A percentile compares a stretch with the other conserved stretches of the same genome.
These are phyloP conservation scores for Pristionchus fissidentatus DNA, from an alignment of 2,888 invertebrate genomes.

Conservation along the genomic window DNA sequence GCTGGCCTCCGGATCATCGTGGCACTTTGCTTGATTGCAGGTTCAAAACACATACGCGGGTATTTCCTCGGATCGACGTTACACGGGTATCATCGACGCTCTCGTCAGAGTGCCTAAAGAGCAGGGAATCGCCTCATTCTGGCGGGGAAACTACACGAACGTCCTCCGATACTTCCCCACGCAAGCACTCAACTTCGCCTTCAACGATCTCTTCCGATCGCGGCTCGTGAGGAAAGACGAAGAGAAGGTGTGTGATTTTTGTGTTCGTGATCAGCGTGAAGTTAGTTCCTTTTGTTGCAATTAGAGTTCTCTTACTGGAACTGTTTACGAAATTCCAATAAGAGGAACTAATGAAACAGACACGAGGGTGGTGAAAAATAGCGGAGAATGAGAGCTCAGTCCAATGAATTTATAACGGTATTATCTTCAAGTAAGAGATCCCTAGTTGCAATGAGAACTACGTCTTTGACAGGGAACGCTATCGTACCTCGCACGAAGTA, in stretches of 20 bases:
- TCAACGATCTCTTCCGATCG: conserved; percentile 65
- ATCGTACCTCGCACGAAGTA: conserved; percentile 57
- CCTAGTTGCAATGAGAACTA: background rate
- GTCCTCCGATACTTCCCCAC: conserved; percentile 59
- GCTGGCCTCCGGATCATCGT: background rate
- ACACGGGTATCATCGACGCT: conserved; percentile 63
- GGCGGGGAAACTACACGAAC: conserved; percentile 66
- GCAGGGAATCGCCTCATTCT: conserved; percentile 64
- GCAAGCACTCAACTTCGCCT: conserved; percentile 66
- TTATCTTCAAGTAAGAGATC: background rate
- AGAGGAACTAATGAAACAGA: too few species aligned
- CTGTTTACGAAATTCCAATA: too few species aligned
- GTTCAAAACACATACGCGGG: conserved; percentile 67
- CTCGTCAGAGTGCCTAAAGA: conserved; percentile 63
- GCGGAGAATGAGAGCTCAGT: background rate
- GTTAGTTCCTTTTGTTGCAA: background rate
- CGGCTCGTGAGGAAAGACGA: conserved; percentile 57
- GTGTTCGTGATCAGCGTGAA: background rate
- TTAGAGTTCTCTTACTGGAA: too few species aligned
- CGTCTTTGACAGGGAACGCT: conserved; percentile 57
- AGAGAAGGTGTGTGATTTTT: conserved; percentile 51
- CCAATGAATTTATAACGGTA: background rate
- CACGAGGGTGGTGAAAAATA: too few species aligned
- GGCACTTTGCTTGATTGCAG: conserved; percentile 49
- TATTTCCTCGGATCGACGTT: conserved; percentile 59